Evolutionary conservation across 1,140 invertebrate species (phyloP).

Genomic region (Zaprionus taronus): DNA sequence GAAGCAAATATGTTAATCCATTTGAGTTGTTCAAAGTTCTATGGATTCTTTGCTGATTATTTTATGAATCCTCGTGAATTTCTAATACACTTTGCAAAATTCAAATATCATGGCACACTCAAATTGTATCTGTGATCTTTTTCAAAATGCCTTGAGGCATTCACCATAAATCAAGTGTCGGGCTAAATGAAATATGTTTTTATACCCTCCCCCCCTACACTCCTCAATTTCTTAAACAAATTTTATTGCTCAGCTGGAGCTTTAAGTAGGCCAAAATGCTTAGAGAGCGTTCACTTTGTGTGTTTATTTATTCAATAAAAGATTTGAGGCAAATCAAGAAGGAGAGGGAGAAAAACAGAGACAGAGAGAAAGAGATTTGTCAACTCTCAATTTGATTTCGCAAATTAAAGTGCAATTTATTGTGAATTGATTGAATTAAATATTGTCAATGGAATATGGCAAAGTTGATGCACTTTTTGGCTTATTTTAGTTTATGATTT

Average conservation of each 20-base stretch:
- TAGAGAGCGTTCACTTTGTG: neutral
- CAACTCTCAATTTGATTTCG: neutral
- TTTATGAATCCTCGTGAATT: neutral
- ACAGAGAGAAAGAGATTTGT: neutral
- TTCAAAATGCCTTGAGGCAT: neutral
- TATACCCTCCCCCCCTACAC: neutral
- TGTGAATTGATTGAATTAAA: slow-evolving; percentile 4
- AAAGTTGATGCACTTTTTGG: neutral
- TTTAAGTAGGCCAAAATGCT: neutral
- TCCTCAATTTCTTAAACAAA: neutral
- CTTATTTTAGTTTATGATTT: neutral
- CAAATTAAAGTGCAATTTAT: slow-evolving; percentile 10
- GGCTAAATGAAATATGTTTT: neutral
- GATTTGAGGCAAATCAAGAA: neutral
- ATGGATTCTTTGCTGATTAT: neutral
- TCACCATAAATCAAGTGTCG: neutral
- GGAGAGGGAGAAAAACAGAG: neutral
- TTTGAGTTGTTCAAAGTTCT: neutral
- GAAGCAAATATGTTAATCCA: slow-evolving; percentile 16
- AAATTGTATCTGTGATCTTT: neutral
- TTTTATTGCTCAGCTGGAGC: neutral
- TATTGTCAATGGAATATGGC: neutral
- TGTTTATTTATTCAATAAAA: neutral
- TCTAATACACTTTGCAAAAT: neutral
- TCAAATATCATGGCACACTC: neutral